phyloP scores from a whole-genome alignment of 2,113 vertebrate species.

The Tyrannus savana region DNA sequence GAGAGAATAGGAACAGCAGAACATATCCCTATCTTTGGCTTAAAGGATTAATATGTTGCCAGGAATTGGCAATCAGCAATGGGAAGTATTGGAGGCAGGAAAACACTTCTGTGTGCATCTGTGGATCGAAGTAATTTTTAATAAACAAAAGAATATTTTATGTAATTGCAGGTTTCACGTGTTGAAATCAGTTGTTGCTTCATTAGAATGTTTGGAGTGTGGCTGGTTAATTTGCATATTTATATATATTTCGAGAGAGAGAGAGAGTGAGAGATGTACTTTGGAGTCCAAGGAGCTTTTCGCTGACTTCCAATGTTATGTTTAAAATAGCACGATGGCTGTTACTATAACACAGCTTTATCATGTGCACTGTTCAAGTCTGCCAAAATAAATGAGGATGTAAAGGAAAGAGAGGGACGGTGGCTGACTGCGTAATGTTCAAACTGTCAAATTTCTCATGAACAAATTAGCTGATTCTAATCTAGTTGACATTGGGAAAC shows the following conservation, averaged over 20 bases:
- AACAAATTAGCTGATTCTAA: constrained; percentile 67
- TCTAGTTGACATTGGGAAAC: constrained; percentile 63
- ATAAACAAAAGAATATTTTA: not conserved
- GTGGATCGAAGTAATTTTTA: not conserved
- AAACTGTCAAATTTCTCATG: constrained; percentile 62
- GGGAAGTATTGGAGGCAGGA: not conserved
- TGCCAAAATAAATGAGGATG: constrained; percentile 48
- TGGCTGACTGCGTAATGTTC: constrained; percentile 48
- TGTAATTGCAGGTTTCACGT: not conserved
- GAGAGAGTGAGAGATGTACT: not conserved
- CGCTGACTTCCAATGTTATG: constrained; percentile 17
- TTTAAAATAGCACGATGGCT: not conserved
- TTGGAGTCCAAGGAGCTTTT: not conserved
- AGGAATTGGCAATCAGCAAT: not conserved
- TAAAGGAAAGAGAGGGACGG: constrained; percentile 14
- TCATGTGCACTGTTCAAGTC: not conserved
- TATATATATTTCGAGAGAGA: not conserved
- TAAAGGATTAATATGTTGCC: not conserved
- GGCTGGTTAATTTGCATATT: constrained; percentile 15
- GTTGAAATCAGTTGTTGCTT: constrained; percentile 48
- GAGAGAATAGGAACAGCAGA: constrained; percentile 34
- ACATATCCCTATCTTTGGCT: constrained; percentile 13
- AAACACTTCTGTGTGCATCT: not conserved
- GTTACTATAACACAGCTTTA: not conserved
- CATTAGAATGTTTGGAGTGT: constrained; percentile 51